These are phyloP conservation scores for Eristalinus aeneus DNA, from an alignment of 2,888 invertebrate species.

Conservation along the genomic window DNA sequence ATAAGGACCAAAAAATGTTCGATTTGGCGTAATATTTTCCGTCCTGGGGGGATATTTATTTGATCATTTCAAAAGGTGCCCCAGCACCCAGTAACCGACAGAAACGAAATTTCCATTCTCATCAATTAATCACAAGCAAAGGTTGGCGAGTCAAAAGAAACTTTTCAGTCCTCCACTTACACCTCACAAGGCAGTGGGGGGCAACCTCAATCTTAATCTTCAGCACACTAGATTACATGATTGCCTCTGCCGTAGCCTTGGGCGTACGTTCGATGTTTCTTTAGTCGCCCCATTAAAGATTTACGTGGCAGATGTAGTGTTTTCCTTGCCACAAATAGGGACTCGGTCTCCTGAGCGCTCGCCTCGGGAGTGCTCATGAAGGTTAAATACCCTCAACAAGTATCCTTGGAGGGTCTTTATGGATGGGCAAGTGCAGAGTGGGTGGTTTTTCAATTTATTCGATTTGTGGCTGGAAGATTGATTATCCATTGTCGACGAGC, in stretches of 20 bases:
- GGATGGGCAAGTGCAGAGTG: constrained; percentile 29
- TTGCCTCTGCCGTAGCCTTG: constrained; percentile 25
- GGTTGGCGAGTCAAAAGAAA: constrained; percentile 3
- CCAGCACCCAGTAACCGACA: neutral
- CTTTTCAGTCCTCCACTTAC: neutral
- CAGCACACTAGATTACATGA: constrained; percentile 34
- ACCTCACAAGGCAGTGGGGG: neutral
- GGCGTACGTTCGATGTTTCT: neutral
- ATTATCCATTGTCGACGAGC: constrained; percentile 30
- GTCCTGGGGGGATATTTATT: constrained; percentile 51
- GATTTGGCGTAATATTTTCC: constrained; percentile 61
- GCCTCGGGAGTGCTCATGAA: constrained; percentile 22
- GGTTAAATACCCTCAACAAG: constrained; percentile 55
- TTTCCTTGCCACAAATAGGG: constrained; percentile 18
- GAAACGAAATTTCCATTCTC: neutral
- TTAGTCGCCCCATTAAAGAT: constrained; percentile 21
- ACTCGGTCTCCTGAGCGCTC: neutral
- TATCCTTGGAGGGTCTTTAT: constrained; percentile 20
- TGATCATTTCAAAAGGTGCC: constrained; percentile 46
- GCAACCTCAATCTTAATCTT: constrained; percentile 52
- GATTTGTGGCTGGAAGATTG: constrained; percentile 62
- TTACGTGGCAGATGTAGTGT: constrained; percentile 21
- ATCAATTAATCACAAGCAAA: constrained; percentile 63
- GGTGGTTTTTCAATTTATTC: constrained; percentile 53
- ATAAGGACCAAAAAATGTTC: constrained; percentile 57